Conservation (phyloP, 2,797 vertebrate species). For the Rhyacichthys aspro region DNA sequence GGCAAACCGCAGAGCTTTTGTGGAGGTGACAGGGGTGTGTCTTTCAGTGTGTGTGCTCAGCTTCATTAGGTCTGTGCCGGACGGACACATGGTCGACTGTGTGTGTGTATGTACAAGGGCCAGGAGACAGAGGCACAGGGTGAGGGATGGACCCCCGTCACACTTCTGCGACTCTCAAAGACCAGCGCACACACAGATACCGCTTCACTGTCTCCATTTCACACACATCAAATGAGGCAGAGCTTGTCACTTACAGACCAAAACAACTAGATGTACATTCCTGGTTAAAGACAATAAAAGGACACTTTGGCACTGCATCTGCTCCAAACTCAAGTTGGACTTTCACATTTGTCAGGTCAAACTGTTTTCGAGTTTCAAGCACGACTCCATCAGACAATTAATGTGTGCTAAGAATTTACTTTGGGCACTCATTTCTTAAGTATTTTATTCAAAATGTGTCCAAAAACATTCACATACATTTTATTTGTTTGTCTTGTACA, state of each 20-base stretch:
- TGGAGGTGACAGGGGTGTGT: conserved; percentile 75
- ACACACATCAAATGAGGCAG: conserved; percentile 65
- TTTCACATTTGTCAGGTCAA: conserved; percentile 8
- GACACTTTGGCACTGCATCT: background rate
- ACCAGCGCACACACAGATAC: conserved; percentile 31
- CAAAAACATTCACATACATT: too few species aligned
- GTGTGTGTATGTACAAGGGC: conserved; percentile 49
- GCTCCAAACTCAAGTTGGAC: background rate
- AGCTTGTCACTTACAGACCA: conserved; percentile 44
- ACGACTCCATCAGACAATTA: too few species aligned
- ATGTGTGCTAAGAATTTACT: too few species aligned
- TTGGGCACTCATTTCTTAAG: too few species aligned
- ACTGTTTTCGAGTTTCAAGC: too few species aligned
- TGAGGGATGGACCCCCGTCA: conserved; percentile 67
- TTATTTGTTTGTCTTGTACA: too few species aligned
- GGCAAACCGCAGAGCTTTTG: conserved; percentile 76
- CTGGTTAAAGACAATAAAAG: conserved; percentile 20
- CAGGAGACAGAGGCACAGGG: conserved; percentile 65
- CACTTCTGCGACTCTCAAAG: conserved; percentile 65
- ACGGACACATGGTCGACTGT: conserved; percentile 34
- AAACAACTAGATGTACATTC: conserved; percentile 39
- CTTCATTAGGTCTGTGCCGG: conserved; percentile 53
- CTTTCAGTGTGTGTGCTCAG: conserved; percentile 27
- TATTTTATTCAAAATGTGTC: too few species aligned
- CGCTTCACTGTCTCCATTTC: conserved; percentile 54